Conservation (phyloP, 2,888 invertebrate genomes). For the Leptopilina syphax region DNA sequence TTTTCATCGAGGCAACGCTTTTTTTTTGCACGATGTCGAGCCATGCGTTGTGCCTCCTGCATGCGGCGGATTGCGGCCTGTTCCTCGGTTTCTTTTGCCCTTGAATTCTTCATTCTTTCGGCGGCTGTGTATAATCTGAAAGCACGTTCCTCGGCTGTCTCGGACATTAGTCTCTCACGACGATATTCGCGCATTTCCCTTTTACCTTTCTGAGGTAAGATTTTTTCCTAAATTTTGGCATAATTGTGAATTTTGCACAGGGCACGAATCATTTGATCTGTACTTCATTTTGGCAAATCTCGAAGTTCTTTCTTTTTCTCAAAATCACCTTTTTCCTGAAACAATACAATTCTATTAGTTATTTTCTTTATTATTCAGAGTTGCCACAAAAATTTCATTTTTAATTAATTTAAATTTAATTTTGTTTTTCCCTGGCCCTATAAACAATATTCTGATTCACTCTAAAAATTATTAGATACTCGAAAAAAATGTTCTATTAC, state of each 20-base stretch:
- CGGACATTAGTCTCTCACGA: constrained; percentile 66
- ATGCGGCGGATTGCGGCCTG: constrained; percentile 73
- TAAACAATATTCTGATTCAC: too few species aligned
- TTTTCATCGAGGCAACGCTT: constrained; percentile 75
- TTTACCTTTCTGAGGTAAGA: constrained; percentile 63
- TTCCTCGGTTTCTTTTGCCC: constrained; percentile 73
- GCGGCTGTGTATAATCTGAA: constrained; percentile 69
- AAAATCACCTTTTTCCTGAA: not conserved
- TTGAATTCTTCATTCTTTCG: constrained; percentile 72
- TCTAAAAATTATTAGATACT: too few species aligned
- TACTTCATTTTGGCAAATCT: constrained; percentile 58
- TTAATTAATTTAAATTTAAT: too few species aligned
- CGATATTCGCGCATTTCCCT: constrained; percentile 67
- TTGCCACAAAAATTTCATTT: too few species aligned
- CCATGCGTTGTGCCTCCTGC: constrained; percentile 75
- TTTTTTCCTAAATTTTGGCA: constrained; percentile 59
- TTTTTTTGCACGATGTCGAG: constrained; percentile 74
- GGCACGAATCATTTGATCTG: constrained; percentile 45
- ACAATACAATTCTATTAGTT: not conserved
- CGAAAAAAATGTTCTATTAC: too few species aligned
- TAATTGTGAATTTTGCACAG: constrained; percentile 53
- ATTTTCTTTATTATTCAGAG: too few species aligned
- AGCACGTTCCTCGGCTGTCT: constrained; percentile 72
- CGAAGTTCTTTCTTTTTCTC: not conserved
- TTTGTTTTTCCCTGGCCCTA: too few species aligned